phyloP scores from a whole-genome alignment of 2,797 vertebrate genomes.

The Ciconia nigra region DNA sequence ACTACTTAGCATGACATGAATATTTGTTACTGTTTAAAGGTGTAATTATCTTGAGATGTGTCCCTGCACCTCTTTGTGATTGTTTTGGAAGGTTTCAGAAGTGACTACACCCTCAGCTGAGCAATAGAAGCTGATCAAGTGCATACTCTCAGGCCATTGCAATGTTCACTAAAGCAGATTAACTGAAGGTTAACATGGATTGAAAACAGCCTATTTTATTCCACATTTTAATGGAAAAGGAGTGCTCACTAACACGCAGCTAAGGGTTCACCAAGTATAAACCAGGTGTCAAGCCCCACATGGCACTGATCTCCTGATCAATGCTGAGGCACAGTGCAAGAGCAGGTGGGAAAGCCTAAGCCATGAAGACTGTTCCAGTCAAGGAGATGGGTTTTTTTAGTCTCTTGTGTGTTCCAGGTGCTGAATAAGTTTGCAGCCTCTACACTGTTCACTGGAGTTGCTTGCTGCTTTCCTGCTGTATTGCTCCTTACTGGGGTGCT shows the following conservation, averaged over 20 bases:
- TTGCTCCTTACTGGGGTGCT: not conserved
- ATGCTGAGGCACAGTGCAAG: not conserved
- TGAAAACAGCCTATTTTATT: not conserved
- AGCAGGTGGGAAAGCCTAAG: not conserved
- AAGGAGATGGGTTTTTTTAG: not conserved
- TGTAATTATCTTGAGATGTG: not conserved
- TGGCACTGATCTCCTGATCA: not conserved
- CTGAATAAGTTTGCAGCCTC: not conserved
- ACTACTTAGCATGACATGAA: not conserved
- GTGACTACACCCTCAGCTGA: not conserved
- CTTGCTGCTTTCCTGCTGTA: not conserved
- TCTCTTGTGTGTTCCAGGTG: not conserved
- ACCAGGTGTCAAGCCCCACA: not conserved
- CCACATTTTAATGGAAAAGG: not conserved
- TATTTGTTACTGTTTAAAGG: not conserved
- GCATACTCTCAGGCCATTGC: not conserved
- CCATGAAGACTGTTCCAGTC: not conserved
- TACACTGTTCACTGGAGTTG: not conserved
- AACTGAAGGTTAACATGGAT: not conserved
- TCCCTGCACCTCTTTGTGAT: not conserved
- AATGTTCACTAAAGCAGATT: not conserved
- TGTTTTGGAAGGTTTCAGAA: not conserved
- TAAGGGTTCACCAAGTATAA: not conserved
- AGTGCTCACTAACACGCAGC: not conserved
- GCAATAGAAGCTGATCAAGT: not conserved